Evolutionary conservation across 1,140 invertebrate genomes (phyloP), one percentile per base, ranked within the genome.

Genomic region (Heliconius eleuchia): DNA sequence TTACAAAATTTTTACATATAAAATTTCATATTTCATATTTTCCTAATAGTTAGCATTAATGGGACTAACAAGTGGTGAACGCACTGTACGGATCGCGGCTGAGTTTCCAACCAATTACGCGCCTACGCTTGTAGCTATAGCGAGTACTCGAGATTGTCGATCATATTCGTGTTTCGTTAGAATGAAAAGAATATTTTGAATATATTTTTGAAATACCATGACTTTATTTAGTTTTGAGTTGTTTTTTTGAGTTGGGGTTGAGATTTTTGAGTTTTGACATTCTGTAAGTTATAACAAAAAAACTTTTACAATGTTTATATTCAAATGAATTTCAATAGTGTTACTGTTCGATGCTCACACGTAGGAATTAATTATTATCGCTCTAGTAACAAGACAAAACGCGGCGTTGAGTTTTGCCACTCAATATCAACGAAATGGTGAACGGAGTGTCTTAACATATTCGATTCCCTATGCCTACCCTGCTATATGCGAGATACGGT

Each of bases 71-170:
- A 74, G 73, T 55, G 50, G 37, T 60, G 46, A n/a, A 37, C 57
- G 66, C 76, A 70, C 50, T 46, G 76, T 60, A 55, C 60, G 60
- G 55, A 66, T 66, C 77, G 46, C 74, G 71, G 77, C 73, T 79
- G 78, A 84, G 80, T 80, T 86, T 84, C 85, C 85, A 80, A 81
- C 85, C 85, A 86, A 86, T 86, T 86, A 86, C 85, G 77, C 78
- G 79, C 75, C 79, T 74, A 76, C 79, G 50, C 50, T 52, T 75
- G 74, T 71, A 79, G 79, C 79, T 66, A 76, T 13, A 19, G 34
- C 39, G 0, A 52, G 74, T 71, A 74, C 82, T 73, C 39, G 74
- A 55, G 46, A 78, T 60, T 66, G 60, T 66, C 60, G 60, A 66
- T 66, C 60, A 30, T 23, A 30, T 66, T 30, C 60, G 60, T 66